Base-by-base conservation (phyloP, 2,888 invertebrate genomes). In the Pelosia muscerda region DNA sequence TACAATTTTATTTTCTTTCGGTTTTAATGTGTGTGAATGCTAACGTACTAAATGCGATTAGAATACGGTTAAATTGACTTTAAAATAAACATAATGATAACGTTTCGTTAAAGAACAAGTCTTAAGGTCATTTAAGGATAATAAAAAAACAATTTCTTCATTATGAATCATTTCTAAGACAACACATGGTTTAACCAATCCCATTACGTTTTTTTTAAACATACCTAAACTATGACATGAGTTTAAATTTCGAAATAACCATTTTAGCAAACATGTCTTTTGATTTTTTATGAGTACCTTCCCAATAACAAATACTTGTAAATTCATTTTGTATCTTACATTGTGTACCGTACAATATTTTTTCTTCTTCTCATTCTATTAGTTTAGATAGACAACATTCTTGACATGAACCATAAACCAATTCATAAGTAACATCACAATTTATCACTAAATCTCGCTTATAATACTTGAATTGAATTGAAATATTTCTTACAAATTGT, bases 1-100 rank as follows among this genome's bases (percentile, higher is more conserved):
- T 70, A 79, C 65, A 73, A 67, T 64, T 73, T 75, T 69, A 66
- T 38, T 63, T 58, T 61, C 6, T 28, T 23, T 66, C 56, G 63
- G 38, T 66, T 71, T 53, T 55, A 63, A 68, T 78, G 72, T 72
- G 68, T 72, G 11, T 23, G 53, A 23, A 25, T 28, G n/a, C 42
- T 58, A 5, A 13, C 28, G 1, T 2, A n/a, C 4, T 5, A 19
- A 28, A 23, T 15, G 26, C n/a, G n/a, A 28, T 6, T 28, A 6
- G 28, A 6, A 5, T 28, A 28, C 4, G 28, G 6, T 5, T 5
- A 28, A 28, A 28, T 5, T 28, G 28, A 3, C 28, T 6, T 28
- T 5, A 28, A 3, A 6, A 42, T 19, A 0, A 15, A 15, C 3
- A 15, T 42, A 19, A 19, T 19, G 42, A 42, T 42, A 38, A 38